Base-by-base conservation (phyloP, 2,888 invertebrate genomes). In the Dicranocentrus wangi region DNA sequence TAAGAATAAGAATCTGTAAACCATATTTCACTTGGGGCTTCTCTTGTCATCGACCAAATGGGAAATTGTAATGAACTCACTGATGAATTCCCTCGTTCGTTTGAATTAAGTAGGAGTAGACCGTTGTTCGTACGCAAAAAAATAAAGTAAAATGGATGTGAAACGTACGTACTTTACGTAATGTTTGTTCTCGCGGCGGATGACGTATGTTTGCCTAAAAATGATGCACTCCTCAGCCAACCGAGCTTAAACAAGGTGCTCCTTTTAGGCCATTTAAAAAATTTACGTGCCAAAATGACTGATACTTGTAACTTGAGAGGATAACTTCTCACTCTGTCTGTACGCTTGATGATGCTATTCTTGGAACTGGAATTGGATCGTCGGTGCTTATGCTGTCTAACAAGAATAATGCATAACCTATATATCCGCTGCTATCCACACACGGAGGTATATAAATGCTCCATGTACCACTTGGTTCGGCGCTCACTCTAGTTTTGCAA, bases 331-430 rank as follows among this genome's bases (percentile, higher is more conserved):
- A 10, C 13, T 55, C 25, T 55, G 13, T 23, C n/a, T 25, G n/a
- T n/a, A n/a, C 23, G 25, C 25, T 55, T 53, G 53, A 23, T 55
- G 55, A 23, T 55, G 55, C 25, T 55, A 55, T 55, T 55, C 55
- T 55, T 55, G 55, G 55, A 55, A 25, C 55, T 23, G 10, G 19
- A 55, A 10, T 53, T 55, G 55, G 55, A 55, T 47, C n/a, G n/a
- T 13, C 43, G 2, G 43, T 43, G n/a, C n/a, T n/a, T n/a, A n/a
- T n/a, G n/a, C 47, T 47, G 55, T 55, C 55, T 55, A 25, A 55
- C 55, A 55, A 55, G 55, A 55, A 55, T 55, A n/a, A 25, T 55
- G 25, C 25, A 25, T 55, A 55, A 25, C 25, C 55, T 55, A 55
- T 51, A n/a, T 51, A n/a, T 51, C 3, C 51, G n/a, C n/a, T 43